Evolutionary conservation across 2,113 vertebrate species (phyloP).

Genomic region (Sakesphorus luctuosus): DNA sequence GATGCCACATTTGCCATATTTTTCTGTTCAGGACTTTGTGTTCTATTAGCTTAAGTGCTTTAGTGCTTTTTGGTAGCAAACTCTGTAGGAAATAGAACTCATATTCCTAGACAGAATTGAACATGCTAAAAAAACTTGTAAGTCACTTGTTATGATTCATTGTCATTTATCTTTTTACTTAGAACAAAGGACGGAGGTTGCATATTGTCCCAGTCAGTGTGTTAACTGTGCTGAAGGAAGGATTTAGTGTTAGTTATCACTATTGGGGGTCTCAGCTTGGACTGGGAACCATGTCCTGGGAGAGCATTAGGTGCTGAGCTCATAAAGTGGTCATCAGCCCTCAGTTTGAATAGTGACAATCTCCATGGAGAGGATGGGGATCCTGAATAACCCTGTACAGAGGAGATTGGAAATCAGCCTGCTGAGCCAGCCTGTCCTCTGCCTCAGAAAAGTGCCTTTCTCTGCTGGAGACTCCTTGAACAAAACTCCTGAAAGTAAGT

Average conservation of each 20-base stretch:
- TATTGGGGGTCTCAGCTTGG: background rate
- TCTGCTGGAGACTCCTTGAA: background rate
- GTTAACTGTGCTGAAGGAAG: background rate
- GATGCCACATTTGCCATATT: background rate
- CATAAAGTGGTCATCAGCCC: background rate
- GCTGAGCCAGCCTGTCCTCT: background rate
- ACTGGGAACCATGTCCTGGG: background rate
- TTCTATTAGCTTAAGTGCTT: background rate
- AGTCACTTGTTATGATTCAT: background rate
- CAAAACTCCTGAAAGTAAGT: background rate
- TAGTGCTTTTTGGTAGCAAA: background rate
- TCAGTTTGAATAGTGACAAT: background rate
- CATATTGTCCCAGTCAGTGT: background rate
- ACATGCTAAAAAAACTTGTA: background rate
- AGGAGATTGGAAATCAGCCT: background rate
- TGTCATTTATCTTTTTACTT: background rate
- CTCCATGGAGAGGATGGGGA: background rate
- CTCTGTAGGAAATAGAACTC: background rate
- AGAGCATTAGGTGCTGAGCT: background rate
- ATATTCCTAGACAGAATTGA: background rate
- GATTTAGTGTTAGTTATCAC: background rate
- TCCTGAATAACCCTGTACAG: background rate
- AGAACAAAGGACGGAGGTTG: background rate
- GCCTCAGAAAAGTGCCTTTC: background rate
- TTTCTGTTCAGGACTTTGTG: background rate